phyloP scores from a whole-genome alignment of 2,797 vertebrate genomes.

The Tadarida brasiliensis region DNA sequence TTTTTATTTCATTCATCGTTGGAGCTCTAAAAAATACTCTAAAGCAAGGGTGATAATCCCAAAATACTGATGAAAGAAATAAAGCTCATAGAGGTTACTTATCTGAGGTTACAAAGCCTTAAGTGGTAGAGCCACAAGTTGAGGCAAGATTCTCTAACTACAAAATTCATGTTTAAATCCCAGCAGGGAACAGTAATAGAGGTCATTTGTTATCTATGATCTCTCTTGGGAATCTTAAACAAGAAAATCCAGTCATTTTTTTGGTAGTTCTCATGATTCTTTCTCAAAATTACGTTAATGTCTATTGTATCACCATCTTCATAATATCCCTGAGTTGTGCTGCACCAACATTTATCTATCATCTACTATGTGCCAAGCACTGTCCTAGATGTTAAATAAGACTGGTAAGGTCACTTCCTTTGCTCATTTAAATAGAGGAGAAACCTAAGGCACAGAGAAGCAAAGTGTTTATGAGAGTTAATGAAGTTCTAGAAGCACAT shows the following conservation, averaged over 20 bases:
- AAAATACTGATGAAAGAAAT: conserved; percentile 54
- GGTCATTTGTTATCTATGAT: conserved; percentile 1
- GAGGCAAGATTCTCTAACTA: neutral
- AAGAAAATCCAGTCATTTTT: conserved; percentile 58
- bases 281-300: conserved; percentile 56
- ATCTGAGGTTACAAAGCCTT: conserved; percentile 47
- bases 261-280: neutral
- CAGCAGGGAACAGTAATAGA: neutral
- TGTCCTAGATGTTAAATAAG: conserved; percentile 6
- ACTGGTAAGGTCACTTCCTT: conserved; percentile 30
- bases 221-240: conserved; percentile 24
- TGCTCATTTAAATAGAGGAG: conserved; percentile 49
- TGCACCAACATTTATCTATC: conserved; percentile 20
- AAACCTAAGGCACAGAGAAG: neutral
- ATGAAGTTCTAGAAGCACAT: conserved; percentile 20
- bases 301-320: conserved; percentile 28
- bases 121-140: neutral
- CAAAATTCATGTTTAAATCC: conserved; percentile 18
- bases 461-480: conserved; percentile 8
- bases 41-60: neutral
- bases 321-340: conserved; percentile 2
- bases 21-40: conserved; percentile 28
- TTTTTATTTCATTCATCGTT: conserved; percentile 15
- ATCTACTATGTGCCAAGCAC: neutral
- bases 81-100: conserved; percentile 1